A percentile compares a stretch with the other conserved stretches of the same genome.
These are phyloP conservation scores for Vidua macroura DNA, from an alignment of 2,113 vertebrate genomes.

Conservation along the genomic window DNA sequence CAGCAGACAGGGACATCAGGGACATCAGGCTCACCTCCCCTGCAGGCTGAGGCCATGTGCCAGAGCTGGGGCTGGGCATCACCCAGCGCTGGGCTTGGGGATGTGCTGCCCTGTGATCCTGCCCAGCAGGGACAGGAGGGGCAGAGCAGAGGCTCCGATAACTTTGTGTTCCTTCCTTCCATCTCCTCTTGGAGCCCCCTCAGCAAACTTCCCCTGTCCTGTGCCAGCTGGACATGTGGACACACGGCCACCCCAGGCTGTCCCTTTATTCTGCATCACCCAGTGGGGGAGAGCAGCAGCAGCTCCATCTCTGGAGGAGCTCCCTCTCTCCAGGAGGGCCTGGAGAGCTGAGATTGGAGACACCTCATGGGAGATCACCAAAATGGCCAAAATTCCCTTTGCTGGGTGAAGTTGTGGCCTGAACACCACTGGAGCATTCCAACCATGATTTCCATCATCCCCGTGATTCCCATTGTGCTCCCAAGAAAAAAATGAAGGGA, in stretches of 20 bases:
- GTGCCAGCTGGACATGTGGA: background rate
- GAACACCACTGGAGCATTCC: fast-evolving
- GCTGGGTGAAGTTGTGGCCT: background rate
- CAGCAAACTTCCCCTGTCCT: fast-evolving
- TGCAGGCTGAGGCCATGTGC: background rate
- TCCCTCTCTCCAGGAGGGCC: background rate
- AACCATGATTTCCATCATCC: background rate
- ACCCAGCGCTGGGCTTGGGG: background rate
- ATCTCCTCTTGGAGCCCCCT: background rate
- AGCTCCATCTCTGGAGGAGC: background rate
- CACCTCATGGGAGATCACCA: background rate
- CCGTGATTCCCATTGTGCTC: fast-evolving
- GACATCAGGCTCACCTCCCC: background rate
- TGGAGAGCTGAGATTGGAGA: background rate
- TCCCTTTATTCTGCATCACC: background rate
- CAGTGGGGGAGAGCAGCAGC: background rate
- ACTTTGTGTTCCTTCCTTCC: background rate
- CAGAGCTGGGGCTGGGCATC: background rate
- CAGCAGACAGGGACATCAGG: background rate
- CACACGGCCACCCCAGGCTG: background rate
- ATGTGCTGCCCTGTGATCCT: fast-evolving
- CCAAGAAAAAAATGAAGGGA: background rate
- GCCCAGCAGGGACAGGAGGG: too few relatives aligned
- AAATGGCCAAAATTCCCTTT: background rate
- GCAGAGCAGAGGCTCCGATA: background rate